phyloP scores from a whole-genome alignment of 2,797 vertebrate genomes.

The Muscicapa comitata region DNA sequence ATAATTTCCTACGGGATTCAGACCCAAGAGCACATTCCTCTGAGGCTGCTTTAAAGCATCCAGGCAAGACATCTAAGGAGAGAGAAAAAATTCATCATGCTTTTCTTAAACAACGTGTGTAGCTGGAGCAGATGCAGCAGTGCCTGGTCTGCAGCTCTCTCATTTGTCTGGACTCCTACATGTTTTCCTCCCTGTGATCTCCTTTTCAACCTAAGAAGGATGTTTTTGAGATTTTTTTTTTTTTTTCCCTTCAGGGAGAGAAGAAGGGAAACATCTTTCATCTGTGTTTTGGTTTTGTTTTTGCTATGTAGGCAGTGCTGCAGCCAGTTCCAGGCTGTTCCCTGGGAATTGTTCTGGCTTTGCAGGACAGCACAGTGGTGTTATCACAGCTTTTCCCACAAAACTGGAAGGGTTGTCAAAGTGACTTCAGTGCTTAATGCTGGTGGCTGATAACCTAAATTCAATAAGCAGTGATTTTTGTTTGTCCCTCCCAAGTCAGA shows the following conservation, averaged over 20 bases:
- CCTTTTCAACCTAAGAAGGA: neutral
- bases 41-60: conserved; percentile 63
- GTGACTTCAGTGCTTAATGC: neutral
- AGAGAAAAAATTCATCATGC: conserved; percentile 36
- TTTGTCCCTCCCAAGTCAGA: neutral
- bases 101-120: neutral
- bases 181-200: conserved; percentile 51
- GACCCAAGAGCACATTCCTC: conserved; percentile 57
- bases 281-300: conserved; percentile 27
- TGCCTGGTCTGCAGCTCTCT: conserved; percentile 25
- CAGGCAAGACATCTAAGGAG: conserved; percentile 54
- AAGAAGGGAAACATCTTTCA: conserved; percentile 26
- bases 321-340: neutral
- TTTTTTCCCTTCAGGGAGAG: neutral
- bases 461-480: neutral
- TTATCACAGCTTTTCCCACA: neutral
- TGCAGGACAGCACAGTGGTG: neutral
- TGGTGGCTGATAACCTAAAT: neutral
- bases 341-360: neutral
- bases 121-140: conserved; percentile 29
- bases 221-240: neutral
- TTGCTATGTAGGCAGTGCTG: neutral
- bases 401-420: neutral
- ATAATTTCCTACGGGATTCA: conserved; percentile 65
- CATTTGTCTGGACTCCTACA: conserved; percentile 40